phyloP scores from a whole-genome alignment of 2,888 invertebrate genomes.

The Tenthredo distinguenda region DNA sequence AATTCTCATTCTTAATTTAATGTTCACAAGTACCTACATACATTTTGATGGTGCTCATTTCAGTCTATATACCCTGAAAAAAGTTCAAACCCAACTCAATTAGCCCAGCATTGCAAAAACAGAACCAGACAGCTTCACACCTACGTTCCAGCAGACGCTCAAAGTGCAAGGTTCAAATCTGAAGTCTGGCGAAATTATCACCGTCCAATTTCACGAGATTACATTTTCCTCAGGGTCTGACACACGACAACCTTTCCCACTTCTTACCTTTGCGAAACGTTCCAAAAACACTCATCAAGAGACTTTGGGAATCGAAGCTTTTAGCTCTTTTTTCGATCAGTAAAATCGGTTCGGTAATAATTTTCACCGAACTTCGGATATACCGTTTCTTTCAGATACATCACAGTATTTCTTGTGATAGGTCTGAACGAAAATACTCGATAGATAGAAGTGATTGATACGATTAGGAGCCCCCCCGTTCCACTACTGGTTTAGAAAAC shows the following conservation, averaged over 20 bases:
- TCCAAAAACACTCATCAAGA: not conserved
- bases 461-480: not conserved
- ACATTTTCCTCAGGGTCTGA: not conserved
- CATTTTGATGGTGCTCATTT: not conserved
- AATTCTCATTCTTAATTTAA: not conserved
- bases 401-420: not conserved
- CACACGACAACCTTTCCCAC: not conserved
- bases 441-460: not conserved
- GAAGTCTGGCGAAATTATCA: not conserved
- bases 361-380: not conserved
- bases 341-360: not conserved
- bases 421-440: not conserved
- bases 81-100: not conserved
- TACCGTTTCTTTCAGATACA: not conserved
- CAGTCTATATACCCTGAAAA: not conserved
- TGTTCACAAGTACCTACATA: conserved; percentile 28
- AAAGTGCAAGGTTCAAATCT: not conserved
- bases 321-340: not conserved
- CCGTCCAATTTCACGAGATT: not conserved
- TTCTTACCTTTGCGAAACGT: not conserved
- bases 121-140: not conserved
- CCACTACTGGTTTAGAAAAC: not conserved
- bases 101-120: not conserved
- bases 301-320: not conserved
- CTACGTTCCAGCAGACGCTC: not conserved